A percentile compares a stretch with the other conserved stretches of the same genome.
Conservation (phyloP, 2,888 invertebrate species). For the Agrotis ipsilon region DNA sequence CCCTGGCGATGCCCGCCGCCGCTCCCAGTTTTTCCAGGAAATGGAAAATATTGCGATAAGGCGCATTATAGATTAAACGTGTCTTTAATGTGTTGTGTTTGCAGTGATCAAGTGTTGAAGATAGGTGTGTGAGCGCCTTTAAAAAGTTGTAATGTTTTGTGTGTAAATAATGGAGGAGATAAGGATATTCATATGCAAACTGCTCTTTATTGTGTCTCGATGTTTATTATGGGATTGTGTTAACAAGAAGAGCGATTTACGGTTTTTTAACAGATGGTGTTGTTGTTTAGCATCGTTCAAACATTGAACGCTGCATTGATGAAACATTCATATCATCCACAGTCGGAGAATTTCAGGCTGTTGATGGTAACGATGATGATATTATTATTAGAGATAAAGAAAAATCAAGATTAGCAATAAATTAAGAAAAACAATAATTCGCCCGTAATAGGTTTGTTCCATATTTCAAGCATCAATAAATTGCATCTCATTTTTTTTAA, state of each 20-base stretch:
- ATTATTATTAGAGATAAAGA: too few relatives aligned
- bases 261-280: constrained; percentile 1
- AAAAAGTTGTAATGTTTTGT: constrained; percentile 79
- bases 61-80: constrained; percentile 90
- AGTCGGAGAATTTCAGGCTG: too few relatives aligned
- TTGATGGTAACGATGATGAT: too few relatives aligned
- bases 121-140: constrained; percentile 77
- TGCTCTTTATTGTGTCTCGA: constrained; percentile 66
- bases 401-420: too few relatives aligned
- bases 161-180: constrained; percentile 80
- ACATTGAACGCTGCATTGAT: too few relatives aligned
- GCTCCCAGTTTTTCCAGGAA: constrained; percentile 86
- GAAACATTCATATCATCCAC: too few relatives aligned
- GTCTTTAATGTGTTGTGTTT: constrained; percentile 84
- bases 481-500: too few relatives aligned
- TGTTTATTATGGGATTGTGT: constrained; percentile 51
- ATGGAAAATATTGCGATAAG: constrained; percentile 92
- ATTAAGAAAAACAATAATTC: too few relatives aligned
- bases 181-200: constrained; percentile 78
- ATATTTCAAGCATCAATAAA: too few relatives aligned
- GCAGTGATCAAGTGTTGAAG: constrained; percentile 81
- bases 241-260: constrained; percentile 39
- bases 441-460: too few relatives aligned
- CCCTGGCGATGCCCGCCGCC: constrained; percentile 88
- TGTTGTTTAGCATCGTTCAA: too few relatives aligned